Conservation (phyloP, 2,888 invertebrate species). For the Megastigmus dorsalis region DNA sequence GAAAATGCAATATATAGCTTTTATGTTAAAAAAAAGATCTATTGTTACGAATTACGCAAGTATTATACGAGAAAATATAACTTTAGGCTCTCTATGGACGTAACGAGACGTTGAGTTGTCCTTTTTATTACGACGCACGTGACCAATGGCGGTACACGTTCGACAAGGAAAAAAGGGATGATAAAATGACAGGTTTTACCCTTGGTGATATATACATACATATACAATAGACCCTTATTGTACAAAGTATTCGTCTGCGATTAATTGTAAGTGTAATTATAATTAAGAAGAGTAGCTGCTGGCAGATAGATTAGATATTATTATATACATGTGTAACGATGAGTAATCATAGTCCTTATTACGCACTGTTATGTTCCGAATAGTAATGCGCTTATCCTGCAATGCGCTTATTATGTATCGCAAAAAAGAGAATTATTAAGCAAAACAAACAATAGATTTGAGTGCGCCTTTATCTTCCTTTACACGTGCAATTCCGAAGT, state of each 20-base stretch:
- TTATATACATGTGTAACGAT: slow-evolving; percentile 46
- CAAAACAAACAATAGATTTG: slow-evolving; percentile 21
- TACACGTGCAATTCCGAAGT: slow-evolving; percentile 51
- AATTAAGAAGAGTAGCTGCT: slow-evolving; percentile 45
- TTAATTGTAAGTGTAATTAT: slow-evolving; percentile 48
- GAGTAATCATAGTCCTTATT: slow-evolving; percentile 43
- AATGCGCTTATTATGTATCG: slow-evolving; percentile 26
- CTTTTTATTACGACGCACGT: background rate
- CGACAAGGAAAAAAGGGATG: background rate
- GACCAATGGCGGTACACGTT: background rate
- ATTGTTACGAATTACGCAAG: background rate
- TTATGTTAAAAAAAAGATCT: slow-evolving; percentile 6
- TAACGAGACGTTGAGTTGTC: background rate
- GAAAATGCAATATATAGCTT: background rate
- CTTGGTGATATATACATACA: slow-evolving; percentile 44
- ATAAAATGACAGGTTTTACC: slow-evolving; percentile 25
- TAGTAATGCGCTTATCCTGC: slow-evolving; percentile 20
- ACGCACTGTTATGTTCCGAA: slow-evolving; percentile 34
- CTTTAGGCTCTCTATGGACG: background rate
- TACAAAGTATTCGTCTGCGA: slow-evolving; percentile 52
- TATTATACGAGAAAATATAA: background rate
- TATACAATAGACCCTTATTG: slow-evolving; percentile 43
- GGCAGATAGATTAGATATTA: slow-evolving; percentile 51
- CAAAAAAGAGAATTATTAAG: slow-evolving; percentile 11
- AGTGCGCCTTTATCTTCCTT: slow-evolving; percentile 43